These are phyloP conservation scores for Brevipalpus yothersi DNA, from an alignment of 1,140 invertebrate genomes.

Conservation along the genomic window DNA sequence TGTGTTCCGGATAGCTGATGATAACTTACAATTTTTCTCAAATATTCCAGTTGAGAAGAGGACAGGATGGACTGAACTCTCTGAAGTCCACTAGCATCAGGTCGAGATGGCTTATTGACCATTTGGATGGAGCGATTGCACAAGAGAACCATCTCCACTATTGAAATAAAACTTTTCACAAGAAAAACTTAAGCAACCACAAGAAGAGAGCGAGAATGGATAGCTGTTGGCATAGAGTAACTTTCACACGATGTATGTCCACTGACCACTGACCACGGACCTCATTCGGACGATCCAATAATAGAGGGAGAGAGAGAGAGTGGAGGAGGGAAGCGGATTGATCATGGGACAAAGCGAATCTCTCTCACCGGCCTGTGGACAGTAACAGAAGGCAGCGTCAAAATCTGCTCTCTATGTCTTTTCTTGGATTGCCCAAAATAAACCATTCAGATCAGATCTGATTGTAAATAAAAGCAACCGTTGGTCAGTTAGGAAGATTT, in stretches of 20 bases:
- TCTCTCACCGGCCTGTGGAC: not conserved
- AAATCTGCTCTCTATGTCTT: not conserved
- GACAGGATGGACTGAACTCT: too few relatives aligned
- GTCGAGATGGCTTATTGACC: too few relatives aligned
- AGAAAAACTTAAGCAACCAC: too few relatives aligned
- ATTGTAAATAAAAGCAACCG: not conserved
- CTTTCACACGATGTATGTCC: not conserved
- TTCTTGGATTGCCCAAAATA: not conserved
- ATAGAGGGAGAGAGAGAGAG: not conserved
- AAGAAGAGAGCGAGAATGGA: too few relatives aligned
- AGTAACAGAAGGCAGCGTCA: not conserved
- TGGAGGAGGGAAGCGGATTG: not conserved
- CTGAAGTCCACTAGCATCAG: too few relatives aligned
- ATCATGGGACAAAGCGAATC: not conserved
- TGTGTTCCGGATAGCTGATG: too few relatives aligned
- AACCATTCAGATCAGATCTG: not conserved
- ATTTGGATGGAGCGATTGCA: too few relatives aligned
- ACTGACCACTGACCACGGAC: not conserved
- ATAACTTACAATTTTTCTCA: too few relatives aligned
- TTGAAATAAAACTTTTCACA: too few relatives aligned
- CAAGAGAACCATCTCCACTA: too few relatives aligned
- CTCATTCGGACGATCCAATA: not conserved
- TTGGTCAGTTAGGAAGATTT: not conserved
- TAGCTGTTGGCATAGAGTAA: too few relatives aligned
- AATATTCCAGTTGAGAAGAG: too few relatives aligned